A percentile compares a stretch with the other conserved stretches of the same genome.
Evolutionary conservation across 2,888 invertebrate species (phyloP).

Genomic region (Sarcophaga subvicina): DNA sequence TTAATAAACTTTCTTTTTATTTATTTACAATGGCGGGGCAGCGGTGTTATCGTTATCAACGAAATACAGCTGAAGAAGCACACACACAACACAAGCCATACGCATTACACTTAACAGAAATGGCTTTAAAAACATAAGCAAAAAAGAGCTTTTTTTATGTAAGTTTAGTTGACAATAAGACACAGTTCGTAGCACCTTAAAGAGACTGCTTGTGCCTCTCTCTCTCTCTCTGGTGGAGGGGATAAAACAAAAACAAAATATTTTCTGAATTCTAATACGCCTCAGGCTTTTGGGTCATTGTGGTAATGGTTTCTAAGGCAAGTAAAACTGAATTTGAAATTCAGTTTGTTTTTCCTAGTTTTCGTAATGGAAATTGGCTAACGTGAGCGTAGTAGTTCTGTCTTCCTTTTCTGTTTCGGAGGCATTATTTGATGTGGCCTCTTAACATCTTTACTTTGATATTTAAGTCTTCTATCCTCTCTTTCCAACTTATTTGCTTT

Average conservation of each 20-base stretch:
- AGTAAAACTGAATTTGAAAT: not conserved
- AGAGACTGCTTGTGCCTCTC: too few species aligned
- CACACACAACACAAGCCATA: not conserved
- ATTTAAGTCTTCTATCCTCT: too few species aligned
- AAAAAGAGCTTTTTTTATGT: not conserved
- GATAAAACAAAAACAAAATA: too few species aligned
- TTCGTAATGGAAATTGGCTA: not conserved
- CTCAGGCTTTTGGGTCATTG: not conserved
- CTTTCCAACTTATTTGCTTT: not conserved
- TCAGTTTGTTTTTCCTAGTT: not conserved
- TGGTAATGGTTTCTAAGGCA: not conserved
- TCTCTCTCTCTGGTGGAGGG: too few species aligned
- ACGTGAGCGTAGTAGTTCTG: too few species aligned
- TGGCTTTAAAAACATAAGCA: not conserved
- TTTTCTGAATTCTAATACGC: too few species aligned
- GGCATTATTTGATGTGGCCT: too few species aligned
- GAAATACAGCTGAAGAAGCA: not conserved
- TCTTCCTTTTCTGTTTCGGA: too few species aligned
- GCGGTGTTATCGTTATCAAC: conserved; percentile 7
- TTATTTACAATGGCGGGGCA: not conserved
- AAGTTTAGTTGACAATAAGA: not conserved
- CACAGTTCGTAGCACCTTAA: not conserved
- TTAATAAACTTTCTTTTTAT: conserved; percentile 3
- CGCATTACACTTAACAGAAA: not conserved
- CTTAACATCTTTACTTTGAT: not conserved